These are phyloP conservation scores for Azemiops feae DNA, from an alignment of 2,113 vertebrate genomes.

Conservation along the genomic window DNA sequence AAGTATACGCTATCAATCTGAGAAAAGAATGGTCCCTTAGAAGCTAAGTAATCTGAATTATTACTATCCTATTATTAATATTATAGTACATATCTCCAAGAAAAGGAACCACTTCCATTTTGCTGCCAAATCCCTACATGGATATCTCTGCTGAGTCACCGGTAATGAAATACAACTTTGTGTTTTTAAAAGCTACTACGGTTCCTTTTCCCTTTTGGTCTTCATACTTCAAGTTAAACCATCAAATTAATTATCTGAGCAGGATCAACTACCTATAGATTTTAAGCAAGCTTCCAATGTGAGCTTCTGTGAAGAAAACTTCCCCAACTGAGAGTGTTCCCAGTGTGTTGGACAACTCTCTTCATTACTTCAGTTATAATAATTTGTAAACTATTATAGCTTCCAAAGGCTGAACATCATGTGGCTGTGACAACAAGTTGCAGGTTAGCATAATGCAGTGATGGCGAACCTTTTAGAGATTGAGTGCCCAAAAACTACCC, in stretches of 20 bases:
- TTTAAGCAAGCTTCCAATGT: neutral
- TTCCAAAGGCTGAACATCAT: neutral
- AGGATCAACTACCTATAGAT: constrained; percentile 1
- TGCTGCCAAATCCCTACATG: neutral
- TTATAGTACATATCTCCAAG: neutral
- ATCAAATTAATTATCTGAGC: constrained; percentile 11
- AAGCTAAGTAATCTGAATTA: constrained; percentile 9
- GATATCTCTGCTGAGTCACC: neutral
- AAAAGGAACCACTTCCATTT: neutral
- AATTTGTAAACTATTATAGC: neutral
- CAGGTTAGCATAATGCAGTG: neutral
- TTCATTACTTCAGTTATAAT: neutral
- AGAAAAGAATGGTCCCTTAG: constrained; percentile 11
- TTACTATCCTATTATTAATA: neutral
- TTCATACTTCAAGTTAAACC: neutral
- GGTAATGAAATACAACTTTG: neutral
- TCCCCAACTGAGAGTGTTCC: neutral
- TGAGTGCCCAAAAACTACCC: too few species aligned
- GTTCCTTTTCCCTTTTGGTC: constrained; percentile 8
- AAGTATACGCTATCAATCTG: neutral
- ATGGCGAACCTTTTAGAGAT: too few species aligned
- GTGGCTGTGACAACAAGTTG: neutral
- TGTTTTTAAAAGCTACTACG: neutral
- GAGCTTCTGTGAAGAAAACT: neutral
- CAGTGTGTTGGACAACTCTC: neutral